Percentiles rank a stretch among this genome's conserved stretches.
phyloP scores from a whole-genome alignment of 1,140 invertebrate genomes.

The Drosophila trapezifrons region DNA sequence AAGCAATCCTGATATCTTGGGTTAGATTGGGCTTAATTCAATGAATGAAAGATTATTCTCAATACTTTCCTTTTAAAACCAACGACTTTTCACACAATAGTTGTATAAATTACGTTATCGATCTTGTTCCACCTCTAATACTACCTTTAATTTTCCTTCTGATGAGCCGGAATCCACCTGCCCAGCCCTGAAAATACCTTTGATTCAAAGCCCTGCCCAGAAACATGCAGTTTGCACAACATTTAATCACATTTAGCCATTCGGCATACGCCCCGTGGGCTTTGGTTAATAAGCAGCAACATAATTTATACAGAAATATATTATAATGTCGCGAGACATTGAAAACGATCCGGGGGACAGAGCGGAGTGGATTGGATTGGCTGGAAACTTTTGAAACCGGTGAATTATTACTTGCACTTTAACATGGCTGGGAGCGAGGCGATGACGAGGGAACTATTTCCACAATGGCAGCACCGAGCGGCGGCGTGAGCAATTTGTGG shows the following conservation, averaged over 20 bases:
- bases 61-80: too few relatives aligned
- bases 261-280: conserved; percentile 63
- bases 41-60: too few relatives aligned
- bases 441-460: conserved; percentile 71
- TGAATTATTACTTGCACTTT: conserved; percentile 83
- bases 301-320: conserved; percentile 78
- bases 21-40: too few relatives aligned
- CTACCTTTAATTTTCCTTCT: not conserved
- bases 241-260: conserved; percentile 80
- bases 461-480: conserved; percentile 52
- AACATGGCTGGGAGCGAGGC: conserved; percentile 69
- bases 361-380: conserved; percentile 18
- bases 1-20: too few relatives aligned
- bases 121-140: not conserved
- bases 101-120: not conserved
- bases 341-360: conserved; percentile 50
- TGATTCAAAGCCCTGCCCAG: conserved; percentile 26
- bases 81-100: not conserved
- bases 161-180: conserved; percentile 27
- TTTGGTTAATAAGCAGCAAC: conserved; percentile 44
- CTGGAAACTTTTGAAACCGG: conserved; percentile 74
- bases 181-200: conserved; percentile 14
- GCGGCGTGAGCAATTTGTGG: conserved; percentile 49
- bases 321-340: conserved; percentile 78
- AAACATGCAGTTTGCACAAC: conserved; percentile 75